A percentile compares a stretch with the other conserved stretches of the same genome.
Conservation (phyloP, 1,140 invertebrate species). For the Polypedilum vanderplanki region DNA sequence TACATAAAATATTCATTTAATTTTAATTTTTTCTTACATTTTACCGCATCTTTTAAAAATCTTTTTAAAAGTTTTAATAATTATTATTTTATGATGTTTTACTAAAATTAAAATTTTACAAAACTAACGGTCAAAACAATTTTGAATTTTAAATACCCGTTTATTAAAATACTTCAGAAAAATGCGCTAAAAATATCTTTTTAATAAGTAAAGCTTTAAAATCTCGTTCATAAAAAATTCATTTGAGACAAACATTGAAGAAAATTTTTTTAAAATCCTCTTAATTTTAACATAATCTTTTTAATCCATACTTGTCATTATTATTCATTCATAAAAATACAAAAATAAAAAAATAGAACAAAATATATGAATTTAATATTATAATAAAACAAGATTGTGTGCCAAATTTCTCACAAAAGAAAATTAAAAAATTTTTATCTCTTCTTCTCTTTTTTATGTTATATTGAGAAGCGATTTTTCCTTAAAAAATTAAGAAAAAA, state of each 20-base stretch:
- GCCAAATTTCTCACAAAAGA: not conserved
- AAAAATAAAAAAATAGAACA: not conserved
- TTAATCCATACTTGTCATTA: too few relatives aligned
- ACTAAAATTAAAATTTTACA: not conserved
- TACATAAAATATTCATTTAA: not conserved
- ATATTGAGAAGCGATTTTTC: not conserved
- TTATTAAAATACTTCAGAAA: too few relatives aligned
- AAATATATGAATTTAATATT: not conserved
- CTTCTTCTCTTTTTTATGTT: not conserved
- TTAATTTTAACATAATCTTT: too few relatives aligned
- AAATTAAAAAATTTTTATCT: slow-evolving; percentile 5
- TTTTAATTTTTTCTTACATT: not conserved
- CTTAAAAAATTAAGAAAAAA: not conserved
- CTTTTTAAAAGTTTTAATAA: not conserved
- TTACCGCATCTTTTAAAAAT: not conserved
- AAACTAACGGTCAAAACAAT: not conserved
- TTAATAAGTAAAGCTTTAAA: too few relatives aligned
- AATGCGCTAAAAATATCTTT: too few relatives aligned
- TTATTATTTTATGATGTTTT: not conserved
- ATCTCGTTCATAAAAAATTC: too few relatives aligned
- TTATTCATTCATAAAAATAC: not conserved
- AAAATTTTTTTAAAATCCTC: too few relatives aligned
- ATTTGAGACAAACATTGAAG: too few relatives aligned
- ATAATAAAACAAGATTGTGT: slow-evolving; percentile 2
- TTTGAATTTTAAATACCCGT: not conserved